Base-by-base conservation (phyloP, 2,797 vertebrate species). In the Pseudochaenichthys georgianus region DNA sequence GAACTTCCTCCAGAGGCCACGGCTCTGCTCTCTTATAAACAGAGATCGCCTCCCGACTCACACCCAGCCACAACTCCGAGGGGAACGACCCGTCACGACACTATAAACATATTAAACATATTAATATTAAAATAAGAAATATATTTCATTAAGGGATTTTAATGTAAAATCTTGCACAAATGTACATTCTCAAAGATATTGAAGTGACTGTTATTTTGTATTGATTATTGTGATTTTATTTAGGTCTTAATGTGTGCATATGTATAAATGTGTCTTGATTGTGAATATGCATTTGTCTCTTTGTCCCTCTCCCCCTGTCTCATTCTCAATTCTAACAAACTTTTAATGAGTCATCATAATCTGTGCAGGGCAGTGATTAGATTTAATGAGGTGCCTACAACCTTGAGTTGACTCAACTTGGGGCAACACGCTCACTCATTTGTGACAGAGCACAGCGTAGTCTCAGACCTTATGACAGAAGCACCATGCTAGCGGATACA, bases 11-110 rank as follows among this genome's bases (percentile, higher is more conserved):
- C 86, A 99, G 84, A 0, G 98, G 97, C 77, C 95, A 95, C 0
- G 96, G 95, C 82, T 99, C 98, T 1, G 98, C 97, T 0, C 97
- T 96, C 62, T 98, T 98, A 92, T 99, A 99, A 70, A 99, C 96
- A 0, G 98, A 98, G 69, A 99, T 95, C 0, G 97, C 96, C 4
- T 97, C 97, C 0, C 95, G 95, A 0, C 97, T 98, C 97, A n/a
- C n/a, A n/a, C n/a, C n/a, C n/a, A n/a, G n/a, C n/a, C n/a, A n/a
- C n/a, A n/a, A n/a, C n/a, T n/a, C n/a, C 8, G 93, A 88, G 8
- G 98, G 98, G 88, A 98, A 99, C 63, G 95, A 91, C 0, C 96
- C 96, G 73, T 98, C 98, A 70, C 94, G 95, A 70, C 95, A 95
- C 98, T 99, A 8, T 1, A 48, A 4, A 28, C 28, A 3, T 12